Evolutionary conservation across 2,888 invertebrate species (phyloP), one percentile per base, ranked within the genome.

Genomic region (Dicyrtomina minuta): DNA sequence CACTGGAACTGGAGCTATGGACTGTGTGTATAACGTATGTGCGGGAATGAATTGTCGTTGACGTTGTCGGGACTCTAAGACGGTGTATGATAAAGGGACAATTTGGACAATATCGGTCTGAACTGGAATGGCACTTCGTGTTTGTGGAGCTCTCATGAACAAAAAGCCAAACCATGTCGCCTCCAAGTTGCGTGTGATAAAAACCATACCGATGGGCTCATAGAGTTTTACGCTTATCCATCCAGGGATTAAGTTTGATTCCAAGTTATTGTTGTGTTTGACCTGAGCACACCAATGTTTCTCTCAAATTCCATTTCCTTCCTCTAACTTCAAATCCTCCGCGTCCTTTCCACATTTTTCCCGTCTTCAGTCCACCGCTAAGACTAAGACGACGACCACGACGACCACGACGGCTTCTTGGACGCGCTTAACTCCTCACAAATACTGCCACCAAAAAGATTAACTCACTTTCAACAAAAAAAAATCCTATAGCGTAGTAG

Each of bases 121-220:
- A 39, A 27, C 15, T 51, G 41, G 62, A 64, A 58, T 64, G 51
- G 59, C 58, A 59, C n/a, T 58, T 64, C 69, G 69, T 69, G 69
- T 64, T 49, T 59, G 24, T 41, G 60, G 39, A 60, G 17, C 39
- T 51, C 44, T 49, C 26, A 64, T 64, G 51, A 64, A 46, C 56
- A 65, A 68, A 73, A 69, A 73, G 73, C 70, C 46, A 73, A 73
- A 73, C 73, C 73, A 62, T 73, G 73, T 73, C 61, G 59, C 46
- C 24, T 59, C 27, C 49, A 24, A 66, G 70, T 73, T 73, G 73
- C 73, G 73, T 73, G 73, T 73, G 70, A 70, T 70, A 73, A 72
- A 70, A 72, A 64, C 64, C 64, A 64, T 64, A 64, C 51, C 64
- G 64, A 64, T 64, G 64, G 56, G 41, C 55, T 46, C 49, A 53